Conservation (phyloP, 2,797 vertebrate genomes). For the Geotrypetes seraphini region DNA sequence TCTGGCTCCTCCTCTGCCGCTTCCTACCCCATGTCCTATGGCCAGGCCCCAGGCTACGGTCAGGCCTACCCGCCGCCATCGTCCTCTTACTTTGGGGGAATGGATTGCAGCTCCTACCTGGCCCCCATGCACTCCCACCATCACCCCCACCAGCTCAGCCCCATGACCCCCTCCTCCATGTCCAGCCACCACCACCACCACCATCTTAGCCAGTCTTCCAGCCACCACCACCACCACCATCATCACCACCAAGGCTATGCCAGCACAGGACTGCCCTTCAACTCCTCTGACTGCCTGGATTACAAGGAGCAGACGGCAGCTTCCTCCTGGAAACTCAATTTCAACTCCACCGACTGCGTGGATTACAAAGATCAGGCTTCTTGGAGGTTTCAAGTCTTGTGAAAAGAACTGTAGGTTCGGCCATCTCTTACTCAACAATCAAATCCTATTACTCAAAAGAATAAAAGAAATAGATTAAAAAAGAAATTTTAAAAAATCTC, state of each 20-base stretch:
- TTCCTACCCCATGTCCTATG: slow-evolving; percentile 88
- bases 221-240: slow-evolving; percentile 85
- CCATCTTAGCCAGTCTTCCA: slow-evolving; percentile 79
- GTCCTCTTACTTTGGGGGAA: slow-evolving; percentile 87
- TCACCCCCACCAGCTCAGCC: slow-evolving; percentile 83
- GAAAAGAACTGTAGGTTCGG: too few species aligned
- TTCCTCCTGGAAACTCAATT: slow-evolving; percentile 96
- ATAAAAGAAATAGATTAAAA: background rate
- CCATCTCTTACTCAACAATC: background rate
- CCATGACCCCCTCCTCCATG: slow-evolving; percentile 87
- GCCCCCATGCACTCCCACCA: slow-evolving; percentile 94
- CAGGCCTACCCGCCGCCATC: slow-evolving; percentile 87
- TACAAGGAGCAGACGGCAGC: slow-evolving; percentile 92
- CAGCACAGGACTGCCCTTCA: slow-evolving; percentile 77
- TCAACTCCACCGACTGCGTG: slow-evolving; percentile 95
- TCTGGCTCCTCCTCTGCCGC: slow-evolving; percentile 62
- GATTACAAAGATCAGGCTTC: slow-evolving; percentile 98
- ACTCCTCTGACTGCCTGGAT: slow-evolving; percentile 96
- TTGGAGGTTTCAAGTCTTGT: slow-evolving; percentile 98
- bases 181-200: slow-evolving; percentile 76
- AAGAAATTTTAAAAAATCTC: too few species aligned
- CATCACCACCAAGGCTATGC: slow-evolving; percentile 83
- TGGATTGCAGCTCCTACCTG: slow-evolving; percentile 92
- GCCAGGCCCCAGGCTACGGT: slow-evolving; percentile 82
- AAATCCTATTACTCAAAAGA: background rate